Percentiles rank a stretch among this genome's conserved stretches.
These are phyloP conservation scores for Cheilosia urbana DNA, from an alignment of 2,888 invertebrate genomes.

Conservation along the genomic window DNA sequence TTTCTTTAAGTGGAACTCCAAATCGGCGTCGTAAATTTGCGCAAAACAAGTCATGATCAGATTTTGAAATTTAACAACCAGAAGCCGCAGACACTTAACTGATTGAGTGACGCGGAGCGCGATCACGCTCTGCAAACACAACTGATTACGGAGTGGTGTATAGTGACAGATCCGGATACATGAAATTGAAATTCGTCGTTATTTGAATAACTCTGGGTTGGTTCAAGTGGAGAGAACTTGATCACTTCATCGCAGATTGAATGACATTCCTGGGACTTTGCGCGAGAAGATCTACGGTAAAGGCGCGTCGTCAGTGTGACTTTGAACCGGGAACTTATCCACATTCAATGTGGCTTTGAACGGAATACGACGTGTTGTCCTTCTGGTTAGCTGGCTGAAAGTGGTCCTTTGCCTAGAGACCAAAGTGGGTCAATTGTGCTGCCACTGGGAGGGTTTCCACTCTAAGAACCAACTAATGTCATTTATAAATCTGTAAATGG, in stretches of 20 bases:
- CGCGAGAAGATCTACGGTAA: no score
- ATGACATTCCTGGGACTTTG: no score
- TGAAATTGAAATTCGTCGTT: neutral
- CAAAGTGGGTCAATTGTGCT: no score
- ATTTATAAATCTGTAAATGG: no score
- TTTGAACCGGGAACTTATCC: no score
- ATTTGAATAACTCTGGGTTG: neutral
- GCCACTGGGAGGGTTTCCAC: no score
- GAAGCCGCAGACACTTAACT: neutral
- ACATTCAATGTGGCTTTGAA: no score
- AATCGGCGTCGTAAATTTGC: slow-evolving; percentile 30
- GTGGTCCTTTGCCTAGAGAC: no score
- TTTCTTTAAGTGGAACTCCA: slow-evolving; percentile 22
- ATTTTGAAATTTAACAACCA: slow-evolving; percentile 25
- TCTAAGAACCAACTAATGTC: no score
- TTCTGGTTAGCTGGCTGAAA: no score
- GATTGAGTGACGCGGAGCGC: slow-evolving; percentile 13
- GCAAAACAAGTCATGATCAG: slow-evolving; percentile 15
- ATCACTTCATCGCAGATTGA: neutral
- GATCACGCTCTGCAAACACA: neutral
- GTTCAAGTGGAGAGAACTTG: neutral
- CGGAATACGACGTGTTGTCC: no score
- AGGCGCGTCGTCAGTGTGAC: no score
- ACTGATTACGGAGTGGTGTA: neutral
- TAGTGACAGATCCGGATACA: neutral